Evolutionary conservation across 2,797 vertebrate species (phyloP).

Genomic region (Diceros bicornis): DNA sequence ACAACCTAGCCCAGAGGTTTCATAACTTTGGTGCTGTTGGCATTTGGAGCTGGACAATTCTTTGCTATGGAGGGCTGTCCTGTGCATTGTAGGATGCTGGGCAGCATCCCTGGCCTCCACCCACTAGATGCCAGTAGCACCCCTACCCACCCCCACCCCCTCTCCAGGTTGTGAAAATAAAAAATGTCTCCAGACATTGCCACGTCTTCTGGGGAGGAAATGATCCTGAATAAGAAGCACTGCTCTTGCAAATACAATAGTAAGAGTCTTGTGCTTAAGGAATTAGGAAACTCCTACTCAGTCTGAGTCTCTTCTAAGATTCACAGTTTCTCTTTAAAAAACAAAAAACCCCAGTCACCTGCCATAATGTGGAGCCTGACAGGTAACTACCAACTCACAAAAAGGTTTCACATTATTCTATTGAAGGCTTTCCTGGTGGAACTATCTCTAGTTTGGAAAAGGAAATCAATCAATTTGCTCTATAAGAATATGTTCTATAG

Average conservation of each 20-base stretch:
- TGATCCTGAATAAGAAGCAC: neutral
- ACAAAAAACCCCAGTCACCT: neutral
- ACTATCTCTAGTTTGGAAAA: constrained; percentile 47
- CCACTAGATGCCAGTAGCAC: neutral
- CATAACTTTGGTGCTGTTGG: neutral
- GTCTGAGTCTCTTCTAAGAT: neutral
- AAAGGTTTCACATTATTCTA: neutral
- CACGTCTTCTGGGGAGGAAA: neutral
- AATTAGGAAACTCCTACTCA: neutral
- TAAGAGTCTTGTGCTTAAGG: neutral
- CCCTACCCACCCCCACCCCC: neutral
- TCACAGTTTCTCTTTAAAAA: constrained; percentile 34
- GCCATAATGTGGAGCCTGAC: neutral
- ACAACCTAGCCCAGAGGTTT: neutral
- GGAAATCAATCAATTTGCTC: constrained; percentile 2
- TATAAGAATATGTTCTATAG: constrained; percentile 21
- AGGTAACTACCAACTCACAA: neutral
- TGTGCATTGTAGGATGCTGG: neutral
- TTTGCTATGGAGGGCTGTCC: neutral
- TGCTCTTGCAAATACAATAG: neutral
- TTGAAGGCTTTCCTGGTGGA: neutral
- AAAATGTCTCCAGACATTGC: neutral
- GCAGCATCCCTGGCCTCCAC: neutral
- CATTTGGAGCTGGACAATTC: neutral
- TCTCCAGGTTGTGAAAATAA: neutral